These are phyloP conservation scores for Abrostola tripartita DNA, from an alignment of 2,888 invertebrate species.

Conservation along the genomic window DNA sequence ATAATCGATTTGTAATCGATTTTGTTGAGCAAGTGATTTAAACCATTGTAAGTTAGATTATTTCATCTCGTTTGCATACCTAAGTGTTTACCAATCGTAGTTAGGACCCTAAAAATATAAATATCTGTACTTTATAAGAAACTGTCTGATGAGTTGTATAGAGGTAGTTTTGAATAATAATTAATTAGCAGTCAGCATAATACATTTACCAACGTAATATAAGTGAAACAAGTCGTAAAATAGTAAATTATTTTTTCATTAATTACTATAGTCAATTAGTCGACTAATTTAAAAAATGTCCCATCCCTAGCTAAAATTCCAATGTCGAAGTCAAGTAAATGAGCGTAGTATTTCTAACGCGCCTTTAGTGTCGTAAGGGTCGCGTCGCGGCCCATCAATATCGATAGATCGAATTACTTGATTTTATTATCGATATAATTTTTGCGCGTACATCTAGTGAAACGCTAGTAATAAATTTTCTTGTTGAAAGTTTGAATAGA, in stretches of 20 bases:
- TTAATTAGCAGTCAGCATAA: too few relatives aligned
- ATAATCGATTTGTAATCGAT: constrained; percentile 37
- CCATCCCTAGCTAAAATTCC: constrained; percentile 41
- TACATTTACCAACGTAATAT: too few relatives aligned
- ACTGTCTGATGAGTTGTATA: too few relatives aligned
- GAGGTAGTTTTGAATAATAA: too few relatives aligned
- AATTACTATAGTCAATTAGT: constrained; percentile 11
- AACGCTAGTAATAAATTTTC: constrained; percentile 25
- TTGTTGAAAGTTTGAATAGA: constrained; percentile 12
- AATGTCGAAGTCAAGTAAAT: constrained; percentile 40
- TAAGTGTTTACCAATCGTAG: too few relatives aligned
- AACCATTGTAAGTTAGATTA: too few relatives aligned
- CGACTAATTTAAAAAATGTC: constrained; percentile 17
- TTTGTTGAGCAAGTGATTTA: not conserved
- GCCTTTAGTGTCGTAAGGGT: constrained; percentile 44
- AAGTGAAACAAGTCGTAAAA: too few relatives aligned
- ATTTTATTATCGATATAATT: constrained; percentile 56
- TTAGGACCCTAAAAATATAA: too few relatives aligned
- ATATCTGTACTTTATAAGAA: too few relatives aligned
- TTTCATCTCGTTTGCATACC: too few relatives aligned
- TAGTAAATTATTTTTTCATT: not conserved
- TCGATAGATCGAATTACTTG: constrained; percentile 55
- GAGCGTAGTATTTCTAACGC: constrained; percentile 51
- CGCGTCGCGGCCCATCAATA: constrained; percentile 45
- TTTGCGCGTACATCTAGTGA: constrained; percentile 35